Percentiles rank a stretch among this genome's conserved stretches.
phyloP scores from a whole-genome alignment of 2,113 vertebrate genomes.

The Blennius ocellaris region DNA sequence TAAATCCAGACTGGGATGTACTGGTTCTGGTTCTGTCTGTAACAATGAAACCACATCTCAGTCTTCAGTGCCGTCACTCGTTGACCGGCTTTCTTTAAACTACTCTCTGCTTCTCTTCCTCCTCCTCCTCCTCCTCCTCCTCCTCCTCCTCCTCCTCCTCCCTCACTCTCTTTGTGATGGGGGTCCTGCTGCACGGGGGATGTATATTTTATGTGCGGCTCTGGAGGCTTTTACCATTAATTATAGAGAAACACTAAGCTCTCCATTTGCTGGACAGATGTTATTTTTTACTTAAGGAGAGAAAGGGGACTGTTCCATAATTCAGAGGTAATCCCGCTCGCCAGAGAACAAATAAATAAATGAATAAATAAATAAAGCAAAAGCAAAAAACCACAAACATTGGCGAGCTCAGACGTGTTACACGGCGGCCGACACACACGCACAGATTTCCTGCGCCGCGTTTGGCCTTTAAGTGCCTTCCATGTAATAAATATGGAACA shows the following conservation, averaged over 20 bases:
- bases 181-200: constrained; percentile 58
- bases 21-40: not conserved
- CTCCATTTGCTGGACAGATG: constrained; percentile 86
- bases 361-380: constrained; percentile 81
- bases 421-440: constrained; percentile 22
- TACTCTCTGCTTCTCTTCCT: constrained; percentile 6
- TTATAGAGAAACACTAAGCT: constrained; percentile 86
- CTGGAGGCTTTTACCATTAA: constrained; percentile 88
- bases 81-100: constrained; percentile 12
- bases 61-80: constrained; percentile 8
- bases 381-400: constrained; percentile 76
- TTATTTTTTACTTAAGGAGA: constrained; percentile 85
- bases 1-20: not conserved
- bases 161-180: constrained; percentile 78
- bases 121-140: constrained; percentile 8
- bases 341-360: constrained; percentile 83
- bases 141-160: constrained; percentile 41
- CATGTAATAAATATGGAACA: constrained; percentile 75
- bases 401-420: constrained; percentile 47
- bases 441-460: constrained; percentile 38
- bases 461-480: constrained; percentile 65
- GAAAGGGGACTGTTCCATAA: constrained; percentile 84
- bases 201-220: constrained; percentile 85
- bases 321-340: constrained; percentile 81
- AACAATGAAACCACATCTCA: constrained; percentile 3